Conservation (phyloP, 2,113 vertebrate species). For the Butorides virescens region DNA sequence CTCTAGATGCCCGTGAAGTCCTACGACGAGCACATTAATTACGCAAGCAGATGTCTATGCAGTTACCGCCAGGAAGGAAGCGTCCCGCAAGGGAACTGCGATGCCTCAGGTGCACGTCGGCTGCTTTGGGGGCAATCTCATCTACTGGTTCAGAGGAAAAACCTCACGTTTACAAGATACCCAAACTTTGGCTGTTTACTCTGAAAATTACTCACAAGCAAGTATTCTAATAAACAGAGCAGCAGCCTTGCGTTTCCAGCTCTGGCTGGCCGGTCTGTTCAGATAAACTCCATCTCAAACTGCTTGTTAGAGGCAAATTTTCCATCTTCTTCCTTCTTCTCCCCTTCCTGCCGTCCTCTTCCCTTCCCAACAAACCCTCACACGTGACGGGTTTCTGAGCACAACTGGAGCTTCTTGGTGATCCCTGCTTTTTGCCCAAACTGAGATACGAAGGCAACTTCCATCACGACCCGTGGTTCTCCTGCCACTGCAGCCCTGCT, state of each 20-base stretch:
- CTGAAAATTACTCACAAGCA: not conserved
- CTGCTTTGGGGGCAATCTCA: not conserved
- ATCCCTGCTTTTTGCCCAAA: not conserved
- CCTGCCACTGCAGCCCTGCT: not conserved
- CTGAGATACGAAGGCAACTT: rapidly evolving
- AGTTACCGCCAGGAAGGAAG: not conserved
- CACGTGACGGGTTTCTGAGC: not conserved
- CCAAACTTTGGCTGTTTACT: not conserved
- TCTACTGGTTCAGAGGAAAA: not conserved
- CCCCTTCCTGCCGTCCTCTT: not conserved
- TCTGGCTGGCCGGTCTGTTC: not conserved
- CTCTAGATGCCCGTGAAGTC: too few species aligned
- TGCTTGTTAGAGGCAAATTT: not conserved
- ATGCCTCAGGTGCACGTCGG: not conserved
- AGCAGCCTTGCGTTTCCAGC: not conserved
- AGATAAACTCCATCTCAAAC: not conserved
- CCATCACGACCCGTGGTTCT: not conserved
- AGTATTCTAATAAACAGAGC: not conserved
- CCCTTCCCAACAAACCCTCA: not conserved
- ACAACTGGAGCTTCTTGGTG: not conserved
- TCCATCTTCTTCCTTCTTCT: not conserved
- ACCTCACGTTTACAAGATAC: not conserved
- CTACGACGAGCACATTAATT: rapidly evolving
- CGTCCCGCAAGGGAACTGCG: not conserved
- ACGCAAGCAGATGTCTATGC: not conserved